Evolutionary conservation across 2,113 vertebrate species (phyloP).

Genomic region (Amia ocellicauda): DNA sequence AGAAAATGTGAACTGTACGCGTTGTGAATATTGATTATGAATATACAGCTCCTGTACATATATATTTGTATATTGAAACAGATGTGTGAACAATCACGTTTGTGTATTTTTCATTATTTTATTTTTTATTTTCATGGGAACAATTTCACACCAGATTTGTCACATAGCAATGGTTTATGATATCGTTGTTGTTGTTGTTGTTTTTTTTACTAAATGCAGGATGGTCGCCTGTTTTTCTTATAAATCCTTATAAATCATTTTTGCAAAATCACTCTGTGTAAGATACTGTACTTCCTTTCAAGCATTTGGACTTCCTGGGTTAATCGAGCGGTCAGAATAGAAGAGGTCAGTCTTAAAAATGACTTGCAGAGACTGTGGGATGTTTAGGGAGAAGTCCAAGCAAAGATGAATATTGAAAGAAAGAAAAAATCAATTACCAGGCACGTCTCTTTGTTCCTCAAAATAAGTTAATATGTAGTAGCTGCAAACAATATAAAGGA

Average conservation of each 20-base stretch:
- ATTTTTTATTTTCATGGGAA: conserved; percentile 9
- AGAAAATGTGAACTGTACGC: background rate
- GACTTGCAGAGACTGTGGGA: too few species aligned
- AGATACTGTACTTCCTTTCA: conserved; percentile 1
- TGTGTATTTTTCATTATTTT: too few species aligned
- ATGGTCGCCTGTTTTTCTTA: background rate
- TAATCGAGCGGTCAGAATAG: too few species aligned
- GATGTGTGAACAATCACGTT: background rate
- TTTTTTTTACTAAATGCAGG: background rate
- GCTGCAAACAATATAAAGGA: too few species aligned
- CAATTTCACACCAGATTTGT: background rate
- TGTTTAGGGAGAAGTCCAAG: too few species aligned
- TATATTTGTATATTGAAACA: conserved; percentile 1
- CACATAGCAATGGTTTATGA: background rate
- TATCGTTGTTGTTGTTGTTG: too few species aligned
- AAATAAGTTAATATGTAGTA: too few species aligned
- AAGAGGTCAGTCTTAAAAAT: background rate
- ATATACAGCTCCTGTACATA: background rate
- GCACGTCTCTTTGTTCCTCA: too few species aligned
- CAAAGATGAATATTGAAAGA: too few species aligned
- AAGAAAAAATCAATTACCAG: background rate
- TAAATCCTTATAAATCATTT: background rate
- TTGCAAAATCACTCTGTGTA: background rate
- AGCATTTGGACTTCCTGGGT: too few species aligned
- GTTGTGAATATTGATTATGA: conserved; percentile 13